These are phyloP conservation scores for Brienomyrus brachyistius DNA, from an alignment of 2,113 vertebrate genomes.

Conservation along the genomic window DNA sequence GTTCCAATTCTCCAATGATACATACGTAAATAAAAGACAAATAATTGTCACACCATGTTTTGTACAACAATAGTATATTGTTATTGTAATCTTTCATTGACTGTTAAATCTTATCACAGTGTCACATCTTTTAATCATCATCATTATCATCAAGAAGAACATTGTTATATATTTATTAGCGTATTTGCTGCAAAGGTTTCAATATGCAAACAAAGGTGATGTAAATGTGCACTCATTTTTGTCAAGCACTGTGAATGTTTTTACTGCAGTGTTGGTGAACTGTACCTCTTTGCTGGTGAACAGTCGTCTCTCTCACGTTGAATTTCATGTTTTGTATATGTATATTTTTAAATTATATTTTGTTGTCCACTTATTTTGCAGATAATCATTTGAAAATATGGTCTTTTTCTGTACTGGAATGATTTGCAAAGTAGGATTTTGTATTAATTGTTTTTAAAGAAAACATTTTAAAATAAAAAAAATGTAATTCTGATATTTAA, in stretches of 20 bases:
- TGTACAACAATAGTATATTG: neutral
- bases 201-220: conserved; percentile 11
- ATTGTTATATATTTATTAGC: neutral
- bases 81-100: neutral
- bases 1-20: neutral
- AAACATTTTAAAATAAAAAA: neutral
- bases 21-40: neutral
- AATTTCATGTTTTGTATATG: neutral
- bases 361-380: neutral
- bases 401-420: neutral
- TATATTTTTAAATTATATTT: neutral
- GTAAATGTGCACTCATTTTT: neutral
- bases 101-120: neutral
- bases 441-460: neutral
- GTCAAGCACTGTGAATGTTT: conserved; percentile 5
- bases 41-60: neutral
- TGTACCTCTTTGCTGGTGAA: neutral
- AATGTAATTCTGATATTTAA: neutral
- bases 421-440: neutral
- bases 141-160: neutral
- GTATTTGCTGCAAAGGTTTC: conserved; percentile 2
- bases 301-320: neutral
- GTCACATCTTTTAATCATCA: neutral
- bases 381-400: neutral
- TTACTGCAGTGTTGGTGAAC: neutral